Conservation (phyloP, 2,113 vertebrate species). For the western clawed frog (Xenopus tropicalis) region DNA sequence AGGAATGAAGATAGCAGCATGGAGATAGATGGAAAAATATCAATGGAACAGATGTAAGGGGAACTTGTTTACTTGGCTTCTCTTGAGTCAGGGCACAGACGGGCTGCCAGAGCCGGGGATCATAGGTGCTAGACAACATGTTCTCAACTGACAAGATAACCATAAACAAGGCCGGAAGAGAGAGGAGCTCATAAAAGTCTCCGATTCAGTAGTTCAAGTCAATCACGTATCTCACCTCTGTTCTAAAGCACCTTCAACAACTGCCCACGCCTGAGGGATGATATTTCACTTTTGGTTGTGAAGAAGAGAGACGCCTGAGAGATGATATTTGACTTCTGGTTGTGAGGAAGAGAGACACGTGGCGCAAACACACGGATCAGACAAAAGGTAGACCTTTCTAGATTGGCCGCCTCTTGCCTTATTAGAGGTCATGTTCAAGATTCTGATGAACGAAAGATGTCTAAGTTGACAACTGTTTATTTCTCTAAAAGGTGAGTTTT, state of each 20-base stretch:
- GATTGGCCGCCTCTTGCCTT: no score
- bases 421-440: no score
- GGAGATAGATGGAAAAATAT: slow-evolving; percentile 16
- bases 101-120: not conserved
- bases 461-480: no score
- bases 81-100: not conserved
- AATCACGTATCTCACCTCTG: not conserved
- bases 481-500: no score
- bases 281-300: slow-evolving; percentile 18
- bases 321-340: slow-evolving; percentile 21
- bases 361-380: no score
- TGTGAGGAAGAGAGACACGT: no score
- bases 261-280: not conserved
- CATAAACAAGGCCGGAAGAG: slow-evolving; percentile 9
- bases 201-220: slow-evolving; percentile 20
- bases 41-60: slow-evolving; percentile 3
- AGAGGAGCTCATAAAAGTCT: slow-evolving; percentile 6
- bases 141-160: not conserved
- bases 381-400: no score
- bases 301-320: no score
- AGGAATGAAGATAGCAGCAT: not conserved
- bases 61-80: not conserved
- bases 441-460: no score
- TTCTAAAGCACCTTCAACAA: not conserved
- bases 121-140: slow-evolving; percentile 8